Conservation (phyloP, 2,888 invertebrate species). For the Pterobdella sp. region DNA sequence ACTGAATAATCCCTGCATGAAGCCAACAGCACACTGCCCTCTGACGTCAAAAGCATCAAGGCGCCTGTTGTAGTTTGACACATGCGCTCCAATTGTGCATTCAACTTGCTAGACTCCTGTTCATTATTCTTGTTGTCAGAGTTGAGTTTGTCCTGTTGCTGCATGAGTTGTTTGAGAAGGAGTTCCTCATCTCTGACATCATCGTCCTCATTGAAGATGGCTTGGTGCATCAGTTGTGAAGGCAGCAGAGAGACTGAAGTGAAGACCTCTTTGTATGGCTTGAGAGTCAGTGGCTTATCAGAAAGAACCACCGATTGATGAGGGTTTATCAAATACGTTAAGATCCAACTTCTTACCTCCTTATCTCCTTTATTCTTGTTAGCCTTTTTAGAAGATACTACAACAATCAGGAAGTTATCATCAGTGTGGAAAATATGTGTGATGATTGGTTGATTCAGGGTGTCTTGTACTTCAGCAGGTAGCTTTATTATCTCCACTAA, state of each 20-base stretch:
- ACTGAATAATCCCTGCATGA: constrained; percentile 65
- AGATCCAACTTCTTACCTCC: background rate
- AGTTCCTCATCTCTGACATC: background rate
- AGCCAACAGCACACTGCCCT: constrained; percentile 67
- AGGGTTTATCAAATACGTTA: background rate
- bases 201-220: constrained; percentile 15
- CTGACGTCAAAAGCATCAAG: constrained; percentile 56
- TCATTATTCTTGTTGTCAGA: background rate
- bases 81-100: background rate
- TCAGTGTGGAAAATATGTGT: background rate
- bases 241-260: constrained; percentile 10
- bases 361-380: background rate
- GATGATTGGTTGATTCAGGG: background rate
- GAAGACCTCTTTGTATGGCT: background rate
- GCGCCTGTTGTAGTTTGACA: background rate
- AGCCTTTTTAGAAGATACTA: background rate
- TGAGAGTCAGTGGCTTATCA: background rate
- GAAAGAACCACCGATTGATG: background rate
- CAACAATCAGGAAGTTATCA: background rate
- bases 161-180: background rate
- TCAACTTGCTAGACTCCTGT: background rate
- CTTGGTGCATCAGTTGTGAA: constrained; percentile 3
- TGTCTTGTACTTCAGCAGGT: background rate
- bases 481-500: constrained; percentile 3
- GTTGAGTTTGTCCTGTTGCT: background rate